Evolutionary conservation across 1,140 invertebrate genomes (phyloP), one percentile per base, ranked within the genome.

Genomic region (Maconellicoccus hirsutus): DNA sequence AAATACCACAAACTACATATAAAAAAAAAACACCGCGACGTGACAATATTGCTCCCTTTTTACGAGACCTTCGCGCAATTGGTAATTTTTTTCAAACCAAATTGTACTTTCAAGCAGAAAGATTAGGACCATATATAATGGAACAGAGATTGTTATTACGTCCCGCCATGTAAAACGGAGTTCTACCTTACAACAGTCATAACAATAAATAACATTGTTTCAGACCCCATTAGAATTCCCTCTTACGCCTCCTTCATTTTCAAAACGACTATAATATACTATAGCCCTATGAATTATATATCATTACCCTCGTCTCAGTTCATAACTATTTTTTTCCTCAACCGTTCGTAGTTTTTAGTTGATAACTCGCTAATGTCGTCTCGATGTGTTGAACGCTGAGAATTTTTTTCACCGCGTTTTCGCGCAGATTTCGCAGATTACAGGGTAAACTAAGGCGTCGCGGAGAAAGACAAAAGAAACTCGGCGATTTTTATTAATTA

Each of bases 191-290:
- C 10, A 23, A 19, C 25, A 23, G 61, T 66, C 61, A 25, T 66
- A 66, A 66, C 61, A 25, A 66, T 66, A 66, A 66, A 66, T 66
- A 66, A 16, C 61, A 66, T 66, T 66, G 61, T 66, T 66, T 66
- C 61, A 66, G 61, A 23, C 61, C 61, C 61, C 61, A 66, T 66
- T 66, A 66, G 61, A 23, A 66, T 66, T 19, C 19, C 61, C 61
- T 66, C 61, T 12, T 26, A 26, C 61, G 16, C 61, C 22, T 23
- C 61, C 10, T 16, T 25, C 25, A 26, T 66, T 66, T 66, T 66
- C 61, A 22, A 52, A 66, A 66, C 61, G 25, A 26, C 61, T 12
- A 19, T 66, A 52, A 52, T 52, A 52, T 52, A 52, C 61, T 23
- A 25, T 8, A 25, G 61, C 22, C 25, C 61, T 16, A 23, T 66